Evolutionary conservation across 2,113 vertebrate genomes (phyloP).

Genomic region (Chinchilla lanigera): DNA sequence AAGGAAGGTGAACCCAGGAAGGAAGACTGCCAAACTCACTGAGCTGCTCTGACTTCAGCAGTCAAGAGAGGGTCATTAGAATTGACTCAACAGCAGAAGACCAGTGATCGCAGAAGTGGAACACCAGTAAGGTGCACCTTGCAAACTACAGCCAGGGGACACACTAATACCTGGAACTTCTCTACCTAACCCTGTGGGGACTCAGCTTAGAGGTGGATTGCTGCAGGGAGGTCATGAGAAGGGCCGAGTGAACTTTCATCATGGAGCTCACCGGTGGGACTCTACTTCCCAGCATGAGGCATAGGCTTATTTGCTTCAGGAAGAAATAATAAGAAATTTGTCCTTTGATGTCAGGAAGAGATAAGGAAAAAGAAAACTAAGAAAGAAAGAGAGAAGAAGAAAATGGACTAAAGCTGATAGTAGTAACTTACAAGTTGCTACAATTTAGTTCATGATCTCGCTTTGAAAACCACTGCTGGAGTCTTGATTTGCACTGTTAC

Average conservation of each 20-base stretch:
- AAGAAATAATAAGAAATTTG: neutral
- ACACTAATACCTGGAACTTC: neutral
- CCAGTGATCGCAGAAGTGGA: neutral
- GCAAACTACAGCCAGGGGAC: neutral
- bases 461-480: neutral
- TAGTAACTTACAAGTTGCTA: neutral
- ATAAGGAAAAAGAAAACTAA: neutral
- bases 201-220: neutral
- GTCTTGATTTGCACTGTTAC: neutral
- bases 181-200: neutral
- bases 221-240: too few relatives aligned
- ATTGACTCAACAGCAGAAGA: neutral
- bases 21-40: neutral
- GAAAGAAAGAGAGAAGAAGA: neutral
- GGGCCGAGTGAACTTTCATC: neutral
- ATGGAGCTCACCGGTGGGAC: accelerated
- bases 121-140: neutral
- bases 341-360: neutral
- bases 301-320: neutral
- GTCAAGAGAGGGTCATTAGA: neutral
- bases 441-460: neutral
- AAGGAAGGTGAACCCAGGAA: neutral
- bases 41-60: neutral
- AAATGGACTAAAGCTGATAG: neutral
- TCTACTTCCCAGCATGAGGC: neutral